Evolutionary conservation across 2,888 invertebrate species (phyloP), one percentile per base, ranked within the genome.

Genomic region (Torymus auratus): DNA sequence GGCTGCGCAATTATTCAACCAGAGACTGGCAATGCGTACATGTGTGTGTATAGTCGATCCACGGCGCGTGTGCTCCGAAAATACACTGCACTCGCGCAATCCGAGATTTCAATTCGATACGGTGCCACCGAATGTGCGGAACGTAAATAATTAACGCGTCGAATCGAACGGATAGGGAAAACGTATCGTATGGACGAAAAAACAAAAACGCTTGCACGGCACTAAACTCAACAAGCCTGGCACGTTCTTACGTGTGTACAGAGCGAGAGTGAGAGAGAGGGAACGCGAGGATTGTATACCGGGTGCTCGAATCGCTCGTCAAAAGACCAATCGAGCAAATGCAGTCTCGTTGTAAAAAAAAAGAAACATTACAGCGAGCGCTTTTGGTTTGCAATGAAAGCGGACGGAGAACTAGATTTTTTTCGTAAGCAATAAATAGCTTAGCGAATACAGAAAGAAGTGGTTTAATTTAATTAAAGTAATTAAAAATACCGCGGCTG

Each of bases 101-200:
- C 65, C 28, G 52, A 65, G 17, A 65, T 65, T 65, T 65, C 67
- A 60, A 71, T 70, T 71, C 50, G 52, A 71, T 28, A 71, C 20
- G 52, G 41, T n/a, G n/a, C n/a, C 28, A 4, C n/a, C 70, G 20
- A 41, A 52, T 17, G 28, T 2, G 20, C n/a, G 50, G 52, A 71
- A 52, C 20, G 71, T 71, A 62, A 71, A 71, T 71, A 71, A 71
- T 71, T 71, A 71, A 71, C 55, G 53, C 41, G 56, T 10, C 15
- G 28, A 50, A 70, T 12, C 71, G 71, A 20, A 15, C 52, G 28
- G 11, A 17, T 60, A 71, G 52, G 17, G 60, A 50, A 41, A 13
- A 15, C 10, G 41, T n/a, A n/a, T n/a, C 7, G 50, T 17, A 28
- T n/a, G n/a, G 3, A 17, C n/a, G n/a, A 12, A 23, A 68, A 28